Conservation (phyloP, 1,140 invertebrate genomes). For the Uloborus diversus region DNA sequence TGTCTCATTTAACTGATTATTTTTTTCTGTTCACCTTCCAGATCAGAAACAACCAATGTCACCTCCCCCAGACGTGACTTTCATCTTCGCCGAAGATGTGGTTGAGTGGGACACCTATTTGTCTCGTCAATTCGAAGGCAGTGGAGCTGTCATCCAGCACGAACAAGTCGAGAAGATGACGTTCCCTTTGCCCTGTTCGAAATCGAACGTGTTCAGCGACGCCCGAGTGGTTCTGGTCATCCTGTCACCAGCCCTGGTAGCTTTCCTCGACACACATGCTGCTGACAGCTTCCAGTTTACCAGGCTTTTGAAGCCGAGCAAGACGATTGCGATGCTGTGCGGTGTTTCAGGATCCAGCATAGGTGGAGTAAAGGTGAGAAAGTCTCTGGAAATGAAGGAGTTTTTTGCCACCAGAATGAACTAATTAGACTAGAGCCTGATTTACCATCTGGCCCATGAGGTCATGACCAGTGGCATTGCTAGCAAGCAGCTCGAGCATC, state of each 20-base stretch:
- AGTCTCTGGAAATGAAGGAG: not conserved
- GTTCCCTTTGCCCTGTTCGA: constrained; percentile 19
- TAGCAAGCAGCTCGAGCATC: too few relatives aligned
- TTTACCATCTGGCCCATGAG: too few relatives aligned
- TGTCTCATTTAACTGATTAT: too few relatives aligned
- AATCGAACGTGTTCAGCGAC: not conserved
- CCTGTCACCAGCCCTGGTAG: constrained; percentile 77
- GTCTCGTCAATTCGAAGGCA: constrained; percentile 20
- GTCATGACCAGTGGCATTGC: too few relatives aligned
- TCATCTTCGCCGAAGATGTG: constrained; percentile 41
- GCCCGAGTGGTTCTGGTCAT: constrained; percentile 70
- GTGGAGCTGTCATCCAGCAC: not conserved
- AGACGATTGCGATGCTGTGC: constrained; percentile 79
- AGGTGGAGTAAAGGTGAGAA: constrained; percentile 9
- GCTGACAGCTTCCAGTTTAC: constrained; percentile 71
- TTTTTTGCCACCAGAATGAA: not conserved
- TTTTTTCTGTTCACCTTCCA: too few relatives aligned
- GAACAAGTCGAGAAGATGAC: constrained; percentile 38
- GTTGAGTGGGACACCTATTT: constrained; percentile 47
- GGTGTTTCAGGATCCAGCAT: constrained; percentile 69
- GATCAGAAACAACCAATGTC: not conserved
- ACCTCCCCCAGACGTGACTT: constrained; percentile 38
- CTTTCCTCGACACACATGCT: constrained; percentile 69
- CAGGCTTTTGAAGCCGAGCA: constrained; percentile 74
- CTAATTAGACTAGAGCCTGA: too few relatives aligned